Evolutionary conservation across 2,797 vertebrate genomes (phyloP), one percentile per base, ranked within the genome.

Genomic region (Takifugu ocellatus): DNA sequence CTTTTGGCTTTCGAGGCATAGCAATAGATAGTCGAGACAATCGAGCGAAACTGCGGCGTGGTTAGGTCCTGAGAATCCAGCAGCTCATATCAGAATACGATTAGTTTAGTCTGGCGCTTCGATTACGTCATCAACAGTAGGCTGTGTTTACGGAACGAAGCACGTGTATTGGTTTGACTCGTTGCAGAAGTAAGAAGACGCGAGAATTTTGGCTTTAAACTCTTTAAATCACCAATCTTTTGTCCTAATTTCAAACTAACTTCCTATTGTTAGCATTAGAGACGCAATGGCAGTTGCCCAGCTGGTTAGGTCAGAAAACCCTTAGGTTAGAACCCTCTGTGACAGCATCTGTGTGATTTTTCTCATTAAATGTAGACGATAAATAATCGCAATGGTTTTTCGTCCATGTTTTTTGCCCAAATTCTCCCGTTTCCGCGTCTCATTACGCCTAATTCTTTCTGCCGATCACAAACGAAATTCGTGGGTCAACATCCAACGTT

Each of bases 51-150:
- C 47, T 27, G 27, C 47, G 0, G 3, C 14, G 21, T 25, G n/a
- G 14, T 16, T 26, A 51, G n/a, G 4, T n/a, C 7, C 12, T 11
- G 1, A n/a, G 14, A 0, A 17, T 1, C 2, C 0, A 17, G 44
- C 0, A 8, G 48, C 2, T 1, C 1, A 0, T 1, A 0, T 80
- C 59, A 42, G 51, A 5, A 0, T 27, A 88, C 11, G 84, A 91
- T 82, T 91, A 25, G 0, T 85, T 56, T 14, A 1, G 89, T n/a
- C 90, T 91, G 54, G 14, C 3, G 0, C 0, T 1, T 4, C 6
- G n/a, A 0, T 21, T 31, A 76, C 88, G 90, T 87, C 86, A 88
- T 64, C 39, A 21, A 15, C 61, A 66, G 54, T 51, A 14, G 56
- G 59, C 51, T 70, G 68, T 72, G 76, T 78, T 84, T 70, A 39